These are phyloP conservation scores for Aleiodes sp. DNA, from an alignment of 1,140 invertebrate genomes.

Conservation along the genomic window DNA sequence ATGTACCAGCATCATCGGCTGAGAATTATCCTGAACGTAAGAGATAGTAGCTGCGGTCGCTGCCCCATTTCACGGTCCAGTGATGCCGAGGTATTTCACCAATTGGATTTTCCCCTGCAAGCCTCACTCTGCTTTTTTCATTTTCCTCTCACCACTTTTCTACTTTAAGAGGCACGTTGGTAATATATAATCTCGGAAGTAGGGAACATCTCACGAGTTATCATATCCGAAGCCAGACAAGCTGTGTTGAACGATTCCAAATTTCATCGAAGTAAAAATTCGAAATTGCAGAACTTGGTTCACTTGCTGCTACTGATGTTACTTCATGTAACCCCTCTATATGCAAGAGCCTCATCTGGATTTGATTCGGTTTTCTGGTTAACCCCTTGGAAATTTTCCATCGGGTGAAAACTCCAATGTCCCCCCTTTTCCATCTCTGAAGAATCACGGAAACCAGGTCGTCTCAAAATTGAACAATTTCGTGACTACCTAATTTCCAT, in stretches of 20 bases:
- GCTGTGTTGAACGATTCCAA: neutral
- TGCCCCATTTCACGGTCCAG: constrained; percentile 63
- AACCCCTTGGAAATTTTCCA: too few relatives aligned
- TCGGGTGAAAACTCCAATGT: too few relatives aligned
- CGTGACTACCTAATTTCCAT: too few relatives aligned
- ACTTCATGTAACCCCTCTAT: too few relatives aligned
- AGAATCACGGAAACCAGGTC: too few relatives aligned
- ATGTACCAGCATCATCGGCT: constrained; percentile 34
- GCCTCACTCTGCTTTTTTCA: constrained; percentile 18
- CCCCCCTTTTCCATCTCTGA: too few relatives aligned
- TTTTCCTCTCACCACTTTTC: constrained; percentile 1
- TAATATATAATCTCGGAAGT: neutral
- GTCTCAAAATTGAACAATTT: too few relatives aligned
- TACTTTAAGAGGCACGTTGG: neutral
- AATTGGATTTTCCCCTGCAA: constrained; percentile 59
- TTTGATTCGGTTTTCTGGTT: too few relatives aligned
- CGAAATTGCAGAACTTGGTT: too few relatives aligned
- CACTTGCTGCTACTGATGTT: too few relatives aligned
- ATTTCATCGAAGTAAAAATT: too few relatives aligned
- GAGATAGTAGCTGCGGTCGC: constrained; percentile 51
- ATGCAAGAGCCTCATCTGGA: too few relatives aligned
- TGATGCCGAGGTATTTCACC: constrained; percentile 63
- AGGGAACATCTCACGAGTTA: neutral
- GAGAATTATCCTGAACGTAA: neutral
- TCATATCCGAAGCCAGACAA: neutral